A percentile compares a stretch with the other conserved stretches of the same genome.
Evolutionary conservation across 1,140 invertebrate species (phyloP).

Genomic region (Zaprionus kolodkinae): DNA sequence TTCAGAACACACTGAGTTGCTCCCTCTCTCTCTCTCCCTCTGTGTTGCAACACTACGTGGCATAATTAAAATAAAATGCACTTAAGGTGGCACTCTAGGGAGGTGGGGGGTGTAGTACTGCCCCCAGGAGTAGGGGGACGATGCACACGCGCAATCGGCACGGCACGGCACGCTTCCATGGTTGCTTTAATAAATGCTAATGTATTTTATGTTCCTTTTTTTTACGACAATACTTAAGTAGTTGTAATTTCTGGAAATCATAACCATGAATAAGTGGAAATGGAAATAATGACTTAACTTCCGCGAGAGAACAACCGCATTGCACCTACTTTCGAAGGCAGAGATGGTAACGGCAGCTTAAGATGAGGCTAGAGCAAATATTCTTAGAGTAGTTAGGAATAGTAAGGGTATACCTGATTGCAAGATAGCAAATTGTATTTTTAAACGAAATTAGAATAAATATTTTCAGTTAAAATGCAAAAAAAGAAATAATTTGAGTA

Average conservation of each 20-base stretch:
- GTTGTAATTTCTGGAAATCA: conserved; percentile 80
- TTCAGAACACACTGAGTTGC: conserved; percentile 49
- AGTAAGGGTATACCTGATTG: not conserved
- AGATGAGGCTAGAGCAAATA: not conserved
- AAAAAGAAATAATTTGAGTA: too few relatives aligned
- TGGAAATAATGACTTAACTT: conserved; percentile 68
- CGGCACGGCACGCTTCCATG: conserved; percentile 76
- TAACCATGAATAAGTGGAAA: conserved; percentile 60
- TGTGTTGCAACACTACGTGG: conserved; percentile 58
- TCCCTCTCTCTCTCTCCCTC: not conserved
- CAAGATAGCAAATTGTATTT: not conserved
- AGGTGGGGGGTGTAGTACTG: not conserved
- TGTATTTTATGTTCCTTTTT: conserved; percentile 64
- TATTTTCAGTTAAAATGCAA: too few relatives aligned
- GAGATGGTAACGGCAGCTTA: not conserved
- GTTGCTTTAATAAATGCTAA: conserved; percentile 74
- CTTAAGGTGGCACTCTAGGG: conserved; percentile 6
- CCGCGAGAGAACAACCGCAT: conserved; percentile 9
- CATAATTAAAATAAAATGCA: conserved; percentile 73
- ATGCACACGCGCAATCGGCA: conserved; percentile 25
- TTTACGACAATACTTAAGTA: conserved; percentile 72
- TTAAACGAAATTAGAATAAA: too few relatives aligned
- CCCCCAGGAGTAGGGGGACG: not conserved
- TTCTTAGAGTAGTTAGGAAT: not conserved
- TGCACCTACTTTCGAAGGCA: not conserved